phyloP scores from a whole-genome alignment of 1,140 invertebrate genomes.

The Helicorthomorpha holstii region DNA sequence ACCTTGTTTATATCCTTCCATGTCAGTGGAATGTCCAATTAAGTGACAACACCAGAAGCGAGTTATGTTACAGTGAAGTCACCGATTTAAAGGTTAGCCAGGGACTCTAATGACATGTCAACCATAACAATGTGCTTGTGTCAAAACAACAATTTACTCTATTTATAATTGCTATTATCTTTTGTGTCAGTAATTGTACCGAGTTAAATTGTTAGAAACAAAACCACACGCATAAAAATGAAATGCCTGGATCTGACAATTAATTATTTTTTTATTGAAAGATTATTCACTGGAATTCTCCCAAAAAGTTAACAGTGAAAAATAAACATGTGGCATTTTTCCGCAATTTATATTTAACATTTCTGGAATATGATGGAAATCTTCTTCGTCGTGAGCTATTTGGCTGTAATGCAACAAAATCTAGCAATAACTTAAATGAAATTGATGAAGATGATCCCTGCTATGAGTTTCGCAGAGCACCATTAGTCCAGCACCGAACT shows the following conservation, averaged over 20 bases:
- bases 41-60: conserved; percentile 68
- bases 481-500: conserved; percentile 50
- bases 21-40: conserved; percentile 90
- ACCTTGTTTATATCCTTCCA: conserved; percentile 54
- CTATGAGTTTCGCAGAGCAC: conserved; percentile 58
- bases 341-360: conserved; percentile 61
- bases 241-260: too few relatives aligned
- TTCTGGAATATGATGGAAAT: conserved; percentile 79
- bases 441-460: conserved; percentile 49
- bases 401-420: conserved; percentile 35
- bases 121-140: too few relatives aligned
- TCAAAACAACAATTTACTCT: too few relatives aligned
- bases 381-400: conserved; percentile 59
- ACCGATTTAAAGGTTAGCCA: conserved; percentile 55
- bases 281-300: conserved; percentile 89
- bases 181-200: too few relatives aligned
- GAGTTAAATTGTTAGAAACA: too few relatives aligned
- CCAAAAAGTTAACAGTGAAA: conserved; percentile 67
- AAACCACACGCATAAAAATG: too few relatives aligned
- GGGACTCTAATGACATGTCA: too few relatives aligned
- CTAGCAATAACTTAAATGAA: conserved; percentile 27
- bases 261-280: conserved; percentile 26
- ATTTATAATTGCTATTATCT: too few relatives aligned
- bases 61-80: conserved; percentile 59
- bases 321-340: conserved; percentile 73